phyloP scores from a whole-genome alignment of 2,888 invertebrate species.

The Zygaena filipendulae region DNA sequence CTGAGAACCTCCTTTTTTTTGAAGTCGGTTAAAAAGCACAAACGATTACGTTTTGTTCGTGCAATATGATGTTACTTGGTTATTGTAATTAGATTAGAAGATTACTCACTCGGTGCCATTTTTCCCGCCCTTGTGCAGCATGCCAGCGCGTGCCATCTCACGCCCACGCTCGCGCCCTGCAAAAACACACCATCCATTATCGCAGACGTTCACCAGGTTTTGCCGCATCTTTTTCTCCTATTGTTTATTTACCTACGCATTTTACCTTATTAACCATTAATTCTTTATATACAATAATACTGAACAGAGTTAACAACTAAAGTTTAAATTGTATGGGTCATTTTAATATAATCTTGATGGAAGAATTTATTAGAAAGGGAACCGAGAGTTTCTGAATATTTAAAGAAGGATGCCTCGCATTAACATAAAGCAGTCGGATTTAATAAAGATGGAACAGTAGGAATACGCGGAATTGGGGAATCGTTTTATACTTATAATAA shows the following conservation, averaged over 20 bases:
- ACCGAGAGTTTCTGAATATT: neutral
- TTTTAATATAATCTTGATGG: too few species aligned
- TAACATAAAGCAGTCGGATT: neutral
- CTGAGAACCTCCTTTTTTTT: too few species aligned
- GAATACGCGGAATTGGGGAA: neutral
- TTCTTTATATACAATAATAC: too few species aligned
- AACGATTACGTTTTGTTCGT: too few species aligned
- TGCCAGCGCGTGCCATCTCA: constrained; percentile 83
- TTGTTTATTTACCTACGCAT: too few species aligned
- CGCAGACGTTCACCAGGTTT: constrained; percentile 36
- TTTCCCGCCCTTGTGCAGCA: constrained; percentile 80
- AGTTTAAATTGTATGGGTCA: too few species aligned
- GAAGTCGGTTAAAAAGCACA: too few species aligned
- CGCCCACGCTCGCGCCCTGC: constrained; percentile 66
- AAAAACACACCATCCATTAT: constrained; percentile 54
- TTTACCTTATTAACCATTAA: too few species aligned
- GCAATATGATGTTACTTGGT: too few species aligned
- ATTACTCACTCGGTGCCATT: constrained; percentile 78
- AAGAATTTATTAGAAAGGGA: too few species aligned
- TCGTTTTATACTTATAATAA: neutral
- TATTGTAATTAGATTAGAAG: too few species aligned
- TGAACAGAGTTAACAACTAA: too few species aligned
- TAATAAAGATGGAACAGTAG: neutral
- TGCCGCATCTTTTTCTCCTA: constrained; percentile 47
- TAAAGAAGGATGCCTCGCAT: neutral